Evolutionary conservation across 2,888 invertebrate genomes (phyloP), one percentile per base, ranked within the genome.

Genomic region (Ferdinandea cuprea): DNA sequence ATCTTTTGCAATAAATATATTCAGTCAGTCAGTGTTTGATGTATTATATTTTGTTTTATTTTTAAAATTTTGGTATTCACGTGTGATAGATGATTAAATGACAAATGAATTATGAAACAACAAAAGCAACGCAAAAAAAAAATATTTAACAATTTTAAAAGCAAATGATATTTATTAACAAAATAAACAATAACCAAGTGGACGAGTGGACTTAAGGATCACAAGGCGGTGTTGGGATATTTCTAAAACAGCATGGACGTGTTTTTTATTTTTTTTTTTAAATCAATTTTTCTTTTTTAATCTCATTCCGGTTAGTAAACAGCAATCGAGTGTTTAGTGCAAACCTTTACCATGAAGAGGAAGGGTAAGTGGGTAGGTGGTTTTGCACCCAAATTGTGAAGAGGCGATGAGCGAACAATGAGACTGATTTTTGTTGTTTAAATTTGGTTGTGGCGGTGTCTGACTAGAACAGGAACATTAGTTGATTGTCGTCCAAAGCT

Each of bases 21-120:
- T 32, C 8, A 11, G 6, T 15, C 13, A 42, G 5, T 48, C 32
- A 40, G 63, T 66, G 63, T 72, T 44, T 44, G 44, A 48, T 58
- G 50, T 58, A 58, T 80, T 52, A 28, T 44, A 25, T 3, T 37
- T 15, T 66, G 15, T 42, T 50, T 35, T 69, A 59, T 63, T 30
- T 44, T 52, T 11, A 17, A 19, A 77, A 83, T 78, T 71, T 81
- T 78, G 61, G 28, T 77, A 54, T 66, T 68, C 61, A 30, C 37
- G 59, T 77, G 35, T 61, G 25, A 58, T 44, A 59, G 25, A 59
- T 74, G 48, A 54, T 50, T n/a, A 56, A 21, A 66, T 74, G 74
- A 48, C 54, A 69, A 25, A 83, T 77, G 81, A 71, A 19, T 66
- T 50, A 77, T 83, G 78, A 83, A n/a, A 63, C 61, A 83, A 63